Conservation (phyloP, 2,888 invertebrate genomes). For the Neocrepidodera transversa region DNA sequence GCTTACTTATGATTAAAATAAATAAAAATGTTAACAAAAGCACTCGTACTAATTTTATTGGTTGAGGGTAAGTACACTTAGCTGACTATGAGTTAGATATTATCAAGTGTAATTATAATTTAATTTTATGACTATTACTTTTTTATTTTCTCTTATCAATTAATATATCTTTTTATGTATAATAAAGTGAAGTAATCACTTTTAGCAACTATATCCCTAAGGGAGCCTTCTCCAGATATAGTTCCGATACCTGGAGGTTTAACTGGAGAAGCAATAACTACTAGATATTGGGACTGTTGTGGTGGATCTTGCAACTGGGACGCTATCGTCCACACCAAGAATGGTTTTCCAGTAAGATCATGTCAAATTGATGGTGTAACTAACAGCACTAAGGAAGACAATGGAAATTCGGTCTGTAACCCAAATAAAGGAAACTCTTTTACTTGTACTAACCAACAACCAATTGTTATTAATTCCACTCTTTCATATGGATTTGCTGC, state of each 20-base stretch:
- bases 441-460: conserved; percentile 32
- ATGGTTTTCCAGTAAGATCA: conserved; percentile 23
- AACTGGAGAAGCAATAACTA: conserved; percentile 27
- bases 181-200: no score
- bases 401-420: conserved; percentile 24
- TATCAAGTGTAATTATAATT: no score
- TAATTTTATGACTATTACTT: no score
- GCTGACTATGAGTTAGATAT: no score
- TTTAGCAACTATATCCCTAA: background rate
- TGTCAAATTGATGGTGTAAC: conserved; percentile 27
- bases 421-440: conserved; percentile 28
- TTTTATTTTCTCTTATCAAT: no score
- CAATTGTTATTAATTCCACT: conserved; percentile 27
- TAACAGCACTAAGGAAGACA: conserved; percentile 16
- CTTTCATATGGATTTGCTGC: conserved; percentile 35
- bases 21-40: no score
- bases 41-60: no score
- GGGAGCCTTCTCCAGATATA: conserved; percentile 15
- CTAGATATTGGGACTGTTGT: conserved; percentile 36
- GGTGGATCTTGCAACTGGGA: conserved; percentile 32
- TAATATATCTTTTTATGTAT: no score
- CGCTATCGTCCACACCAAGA: conserved; percentile 24
- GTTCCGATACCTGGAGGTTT: conserved; percentile 25
- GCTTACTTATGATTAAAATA: no score
- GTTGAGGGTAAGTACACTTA: no score